These are phyloP conservation scores for Cairina moschata DNA, from an alignment of 2,113 vertebrate species.

Conservation along the genomic window DNA sequence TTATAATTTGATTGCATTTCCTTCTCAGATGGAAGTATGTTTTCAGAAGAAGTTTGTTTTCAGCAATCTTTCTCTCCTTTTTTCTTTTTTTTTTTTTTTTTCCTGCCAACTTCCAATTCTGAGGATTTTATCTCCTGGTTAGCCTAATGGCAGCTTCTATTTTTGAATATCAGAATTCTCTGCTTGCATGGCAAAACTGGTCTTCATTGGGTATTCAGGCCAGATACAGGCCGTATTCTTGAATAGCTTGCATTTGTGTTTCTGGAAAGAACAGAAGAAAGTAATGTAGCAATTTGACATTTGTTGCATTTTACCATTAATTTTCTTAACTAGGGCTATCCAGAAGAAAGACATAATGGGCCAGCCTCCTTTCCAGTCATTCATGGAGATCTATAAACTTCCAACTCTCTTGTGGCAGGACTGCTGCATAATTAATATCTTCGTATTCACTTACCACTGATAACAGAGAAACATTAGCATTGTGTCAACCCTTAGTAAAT, in stretches of 20 bases:
- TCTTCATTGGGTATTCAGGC: conserved; percentile 30
- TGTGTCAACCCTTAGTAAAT: neutral
- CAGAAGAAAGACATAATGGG: conserved; percentile 5
- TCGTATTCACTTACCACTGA: neutral
- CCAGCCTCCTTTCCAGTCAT: conserved; percentile 28
- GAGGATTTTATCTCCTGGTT: neutral
- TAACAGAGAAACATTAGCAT: neutral
- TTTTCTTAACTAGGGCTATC: conserved; percentile 59
- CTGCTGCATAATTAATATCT: conserved; percentile 58
- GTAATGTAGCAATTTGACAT: conserved; percentile 43
- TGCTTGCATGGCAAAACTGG: neutral
- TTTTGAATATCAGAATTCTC: neutral
- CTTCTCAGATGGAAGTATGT: neutral
- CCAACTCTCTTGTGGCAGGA: neutral
- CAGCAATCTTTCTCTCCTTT: neutral
- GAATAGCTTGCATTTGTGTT: conserved; percentile 6
- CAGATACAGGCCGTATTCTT: neutral
- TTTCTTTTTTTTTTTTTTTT: neutral
- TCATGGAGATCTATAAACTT: conserved; percentile 51
- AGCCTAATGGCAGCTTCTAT: neutral
- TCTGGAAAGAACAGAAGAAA: conserved; percentile 35
- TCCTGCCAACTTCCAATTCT: neutral
- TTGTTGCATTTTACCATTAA: conserved; percentile 48
- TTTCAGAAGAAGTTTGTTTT: neutral
- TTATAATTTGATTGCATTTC: neutral